phyloP scores from a whole-genome alignment of 2,797 vertebrate species.

The Hozukius guyotensis region DNA sequence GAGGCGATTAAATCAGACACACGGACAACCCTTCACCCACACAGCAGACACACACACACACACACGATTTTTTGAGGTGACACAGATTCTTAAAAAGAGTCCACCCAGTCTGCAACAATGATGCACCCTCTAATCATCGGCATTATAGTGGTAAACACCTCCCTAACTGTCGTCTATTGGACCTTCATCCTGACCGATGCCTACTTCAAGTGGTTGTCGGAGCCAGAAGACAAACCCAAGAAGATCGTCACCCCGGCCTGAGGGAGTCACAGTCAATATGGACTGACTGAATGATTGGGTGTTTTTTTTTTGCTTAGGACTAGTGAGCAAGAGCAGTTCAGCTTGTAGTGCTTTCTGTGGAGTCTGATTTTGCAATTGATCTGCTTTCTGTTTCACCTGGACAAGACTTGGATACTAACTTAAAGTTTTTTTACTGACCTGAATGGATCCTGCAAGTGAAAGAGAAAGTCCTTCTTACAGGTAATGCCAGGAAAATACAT shows the following conservation, averaged over 20 bases:
- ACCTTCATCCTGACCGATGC: constrained; percentile 67
- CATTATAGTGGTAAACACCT: constrained; percentile 73
- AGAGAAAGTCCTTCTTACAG: constrained; percentile 32
- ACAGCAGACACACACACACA: constrained; percentile 6
- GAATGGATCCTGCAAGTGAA: constrained; percentile 3
- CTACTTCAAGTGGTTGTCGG: constrained; percentile 63
- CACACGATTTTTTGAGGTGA: constrained; percentile 19
- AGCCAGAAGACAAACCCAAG: constrained; percentile 73
- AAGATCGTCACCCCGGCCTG: constrained; percentile 71
- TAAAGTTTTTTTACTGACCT: not conserved
- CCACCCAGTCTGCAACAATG: constrained; percentile 52
- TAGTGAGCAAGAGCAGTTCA: constrained; percentile 20
- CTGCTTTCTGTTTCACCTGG: constrained; percentile 9
- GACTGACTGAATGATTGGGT: constrained; percentile 26
- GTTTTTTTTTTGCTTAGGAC: constrained; percentile 21
- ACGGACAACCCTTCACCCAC: constrained; percentile 16
- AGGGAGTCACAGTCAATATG: constrained; percentile 40
- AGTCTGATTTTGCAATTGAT: not conserved
- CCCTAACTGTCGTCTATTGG: constrained; percentile 77
- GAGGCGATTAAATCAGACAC: constrained; percentile 24
- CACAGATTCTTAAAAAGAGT: constrained; percentile 23
- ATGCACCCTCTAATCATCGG: constrained; percentile 77
- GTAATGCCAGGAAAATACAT: constrained; percentile 26
- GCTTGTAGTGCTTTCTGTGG: constrained; percentile 59
- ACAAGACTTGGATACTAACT: constrained; percentile 20